Evolutionary conservation across 2,797 vertebrate genomes (phyloP).

Genomic region (Tarsius wallacei): DNA sequence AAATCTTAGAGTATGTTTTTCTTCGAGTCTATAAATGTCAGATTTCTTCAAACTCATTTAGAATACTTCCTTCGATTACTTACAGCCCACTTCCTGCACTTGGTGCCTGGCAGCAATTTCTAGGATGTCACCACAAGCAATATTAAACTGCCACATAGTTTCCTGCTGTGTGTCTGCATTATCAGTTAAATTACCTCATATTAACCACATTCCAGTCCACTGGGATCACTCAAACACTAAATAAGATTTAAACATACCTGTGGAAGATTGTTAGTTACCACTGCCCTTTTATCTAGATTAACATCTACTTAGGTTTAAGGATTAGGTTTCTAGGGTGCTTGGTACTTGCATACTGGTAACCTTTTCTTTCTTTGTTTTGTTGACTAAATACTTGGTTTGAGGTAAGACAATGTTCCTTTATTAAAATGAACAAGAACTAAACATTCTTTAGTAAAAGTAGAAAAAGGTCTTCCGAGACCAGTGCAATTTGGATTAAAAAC

Average conservation of each 20-base stretch:
- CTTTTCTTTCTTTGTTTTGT: conserved; percentile 19
- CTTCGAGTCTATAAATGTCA: conserved; percentile 84
- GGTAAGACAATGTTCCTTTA: conserved; percentile 28
- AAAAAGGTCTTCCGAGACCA: neutral
- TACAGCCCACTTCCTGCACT: conserved; percentile 84
- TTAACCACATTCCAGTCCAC: conserved; percentile 84
- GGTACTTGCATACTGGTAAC: conserved; percentile 13
- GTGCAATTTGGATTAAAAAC: conserved; percentile 61
- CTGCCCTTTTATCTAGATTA: conserved; percentile 60
- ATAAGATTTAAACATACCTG: conserved; percentile 84
- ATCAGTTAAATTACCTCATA: conserved; percentile 85
- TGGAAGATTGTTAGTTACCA: conserved; percentile 66
- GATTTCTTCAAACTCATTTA: conserved; percentile 83
- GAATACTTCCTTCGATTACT: conserved; percentile 85
- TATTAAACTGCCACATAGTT: conserved; percentile 83
- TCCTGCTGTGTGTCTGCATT: conserved; percentile 81
- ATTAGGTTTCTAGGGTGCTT: conserved; percentile 64
- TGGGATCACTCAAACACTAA: conserved; percentile 80
- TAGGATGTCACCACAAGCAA: conserved; percentile 83
- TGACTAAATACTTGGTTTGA: conserved; percentile 49
- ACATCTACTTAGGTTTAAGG: conserved; percentile 36
- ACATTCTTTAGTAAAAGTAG: conserved; percentile 42
- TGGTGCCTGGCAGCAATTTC: conserved; percentile 85
- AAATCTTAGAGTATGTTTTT: conserved; percentile 69
- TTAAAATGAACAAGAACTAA: conserved; percentile 64